Base-by-base conservation (phyloP, 1,140 invertebrate genomes). In the Drosophila ficusphila region DNA sequence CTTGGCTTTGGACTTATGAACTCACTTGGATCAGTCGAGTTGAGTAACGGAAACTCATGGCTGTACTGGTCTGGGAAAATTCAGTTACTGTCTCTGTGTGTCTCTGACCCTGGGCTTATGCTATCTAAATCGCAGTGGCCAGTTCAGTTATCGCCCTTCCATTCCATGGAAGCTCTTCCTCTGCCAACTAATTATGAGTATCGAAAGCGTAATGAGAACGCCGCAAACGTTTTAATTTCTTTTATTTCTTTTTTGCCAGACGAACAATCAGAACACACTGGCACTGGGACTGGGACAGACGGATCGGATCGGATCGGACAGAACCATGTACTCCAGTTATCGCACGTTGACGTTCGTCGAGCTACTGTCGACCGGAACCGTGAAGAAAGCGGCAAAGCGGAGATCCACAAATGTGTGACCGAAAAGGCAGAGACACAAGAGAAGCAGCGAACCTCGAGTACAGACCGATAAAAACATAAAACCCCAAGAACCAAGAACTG, bases 11-110 rank as follows among this genome's bases (percentile, higher is more conserved):
- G 31, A 27, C 69, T 46, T 23, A 44, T 7, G 6, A 16, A 69
- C 34, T 48, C 39, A 83, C 79, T 86, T 86, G 76, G 64, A 83
- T 61, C 39, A 83, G 23, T 18, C 76, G 76, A 12, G 79, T 64
- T 36, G 79, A 60, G 70, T 79, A 83, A 60, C 81, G 77, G 52
- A 79, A 57, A 83, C 79, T 83, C 79, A 83, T 83, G 57, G 65
- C 81, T 79, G 62, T 79, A 75, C 64, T 70, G 48, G 23, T 14
- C 27, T 47, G 36, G 42, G 65, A 52, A 69, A 68, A 9, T 31
- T 67, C 58, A 16, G 34, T 42, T 25, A 14, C 8, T 46, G 53
- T 52, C 23, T 14, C 42, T 47, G 7, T 39, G 53, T 52, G 33
- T 14, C 42, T 47, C 9, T 39, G 39, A 5, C 33, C 36, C 34